phyloP scores from a whole-genome alignment of 2,797 vertebrate genomes.

The Microtus agrestis region DNA sequence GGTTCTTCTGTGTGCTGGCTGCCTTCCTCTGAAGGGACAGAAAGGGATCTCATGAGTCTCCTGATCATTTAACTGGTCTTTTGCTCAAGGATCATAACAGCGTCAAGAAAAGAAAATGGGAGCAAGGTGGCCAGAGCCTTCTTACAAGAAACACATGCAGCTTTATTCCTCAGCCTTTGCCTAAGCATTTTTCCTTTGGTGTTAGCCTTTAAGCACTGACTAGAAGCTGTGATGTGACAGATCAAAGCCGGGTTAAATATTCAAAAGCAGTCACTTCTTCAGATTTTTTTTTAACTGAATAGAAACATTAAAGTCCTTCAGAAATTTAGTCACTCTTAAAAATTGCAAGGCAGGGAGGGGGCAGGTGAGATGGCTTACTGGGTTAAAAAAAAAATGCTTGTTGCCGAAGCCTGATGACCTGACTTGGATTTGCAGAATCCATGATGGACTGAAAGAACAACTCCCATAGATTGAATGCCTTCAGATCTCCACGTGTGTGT shows the following conservation, averaged over 20 bases:
- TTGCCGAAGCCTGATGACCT: not conserved
- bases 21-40: slow-evolving; percentile 16
- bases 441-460: not conserved
- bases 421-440: not conserved
- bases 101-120: slow-evolving; percentile 22
- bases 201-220: slow-evolving; percentile 23
- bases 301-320: slow-evolving; percentile 2
- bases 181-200: slow-evolving; percentile 21
- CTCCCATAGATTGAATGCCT: not conserved
- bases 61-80: not conserved
- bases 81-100: slow-evolving; percentile 33
- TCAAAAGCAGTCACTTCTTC: slow-evolving; percentile 44
- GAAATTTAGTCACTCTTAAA: slow-evolving; percentile 52
- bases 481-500: not conserved
- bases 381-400: not conserved
- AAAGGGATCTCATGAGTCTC: not conserved
- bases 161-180: slow-evolving; percentile 32
- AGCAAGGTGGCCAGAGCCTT: not conserved
- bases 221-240: slow-evolving; percentile 8
- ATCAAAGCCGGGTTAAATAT: slow-evolving; percentile 61
- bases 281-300: slow-evolving; percentile 16
- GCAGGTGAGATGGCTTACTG: not conserved
- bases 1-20: not conserved
- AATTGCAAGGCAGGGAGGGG: not conserved
- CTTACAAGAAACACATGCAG: slow-evolving; percentile 13